A percentile compares a stretch with the other conserved stretches of the same genome.
Conservation (phyloP, 2,797 vertebrate genomes). For the Holocentrus rufus region DNA sequence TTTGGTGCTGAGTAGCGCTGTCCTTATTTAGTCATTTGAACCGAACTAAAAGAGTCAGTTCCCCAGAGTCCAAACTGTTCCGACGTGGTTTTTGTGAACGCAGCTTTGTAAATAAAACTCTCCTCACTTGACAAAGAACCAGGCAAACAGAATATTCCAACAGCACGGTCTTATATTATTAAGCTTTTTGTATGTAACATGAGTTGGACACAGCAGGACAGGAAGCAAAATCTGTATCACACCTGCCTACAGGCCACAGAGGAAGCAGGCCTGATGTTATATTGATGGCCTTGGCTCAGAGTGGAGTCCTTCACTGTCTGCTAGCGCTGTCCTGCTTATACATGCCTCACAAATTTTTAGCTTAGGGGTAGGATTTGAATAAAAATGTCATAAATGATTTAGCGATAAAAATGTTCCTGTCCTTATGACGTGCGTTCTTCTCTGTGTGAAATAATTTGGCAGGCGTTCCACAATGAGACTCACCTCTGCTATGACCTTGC, state of each 20-base stretch:
- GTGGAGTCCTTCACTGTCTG: constrained; percentile 74
- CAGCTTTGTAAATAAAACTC: no score
- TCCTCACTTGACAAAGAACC: neutral
- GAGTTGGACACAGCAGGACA: constrained; percentile 8
- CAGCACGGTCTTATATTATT: neutral
- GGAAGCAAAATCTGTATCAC: constrained; percentile 12
- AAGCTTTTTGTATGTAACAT: neutral
- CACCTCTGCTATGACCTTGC: constrained; percentile 48
- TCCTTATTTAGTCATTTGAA: no score
- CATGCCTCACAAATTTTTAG: constrained; percentile 73
- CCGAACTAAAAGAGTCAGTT: no score
- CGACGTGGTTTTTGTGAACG: no score
- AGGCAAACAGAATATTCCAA: neutral
- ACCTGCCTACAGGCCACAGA: constrained; percentile 27
- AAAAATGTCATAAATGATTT: constrained; percentile 70
- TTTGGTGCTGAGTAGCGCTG: no score
- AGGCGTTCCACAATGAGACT: constrained; percentile 24
- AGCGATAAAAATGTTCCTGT: constrained; percentile 47
- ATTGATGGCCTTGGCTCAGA: constrained; percentile 61
- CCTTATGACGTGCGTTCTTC: constrained; percentile 28
- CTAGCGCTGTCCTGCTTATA: constrained; percentile 60
- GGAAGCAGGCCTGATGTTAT: constrained; percentile 40
- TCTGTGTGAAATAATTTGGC: constrained; percentile 53
- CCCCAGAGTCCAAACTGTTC: no score
- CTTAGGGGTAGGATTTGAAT: constrained; percentile 64